Evolutionary conservation across 2,797 vertebrate species (phyloP), one percentile per base, ranked within the genome.

Genomic region (Typhlichthys eigenmanni): DNA sequence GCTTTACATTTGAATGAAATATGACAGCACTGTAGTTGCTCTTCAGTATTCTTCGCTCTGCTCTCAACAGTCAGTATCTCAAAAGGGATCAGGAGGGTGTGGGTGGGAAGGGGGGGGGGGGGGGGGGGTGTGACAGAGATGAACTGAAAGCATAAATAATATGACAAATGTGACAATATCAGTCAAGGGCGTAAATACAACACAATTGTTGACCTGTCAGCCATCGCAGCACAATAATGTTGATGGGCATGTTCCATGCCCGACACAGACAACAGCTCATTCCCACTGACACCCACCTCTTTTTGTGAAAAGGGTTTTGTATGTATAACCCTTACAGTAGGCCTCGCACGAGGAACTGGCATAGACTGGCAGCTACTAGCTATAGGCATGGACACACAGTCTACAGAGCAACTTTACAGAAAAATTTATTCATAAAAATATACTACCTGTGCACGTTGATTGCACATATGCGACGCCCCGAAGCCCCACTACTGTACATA

Each of bases 1-100:
- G 68, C 68, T 78, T 84, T 76, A 86, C 72, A 74, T 74, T 78
- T 76, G 71, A 84, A 83, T 86, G 64, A 84, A 75, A 69, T 81
- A 66, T 87, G 87, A 86, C 86, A 88, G 71, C 54, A 19, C 58
- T 6, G 59, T 65, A 29, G 29, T 80, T 64, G 70, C 78, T 74
- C 78, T 74, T 72, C 73, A 69, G 60, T 76, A 78, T 78, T 74
- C 62, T 56, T 62, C 10, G 8, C 57, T 53, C 64, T 75, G 62
- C 64, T 61, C 73, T 60, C 69, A 73, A 71, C 60, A 75, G 64
- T 84, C 76, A 76, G 72, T 69, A 82, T 80, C 81, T 83, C 65
- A 82, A 70, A 83, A 62, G 70, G 76, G 69, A 86, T 84, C 83
- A 74, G 70, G 75, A 75, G 78, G 64, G 32, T 5, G 47, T 49